Evolutionary conservation across 2,113 vertebrate species (phyloP).

Genomic region (Toxotes jaculatrix): DNA sequence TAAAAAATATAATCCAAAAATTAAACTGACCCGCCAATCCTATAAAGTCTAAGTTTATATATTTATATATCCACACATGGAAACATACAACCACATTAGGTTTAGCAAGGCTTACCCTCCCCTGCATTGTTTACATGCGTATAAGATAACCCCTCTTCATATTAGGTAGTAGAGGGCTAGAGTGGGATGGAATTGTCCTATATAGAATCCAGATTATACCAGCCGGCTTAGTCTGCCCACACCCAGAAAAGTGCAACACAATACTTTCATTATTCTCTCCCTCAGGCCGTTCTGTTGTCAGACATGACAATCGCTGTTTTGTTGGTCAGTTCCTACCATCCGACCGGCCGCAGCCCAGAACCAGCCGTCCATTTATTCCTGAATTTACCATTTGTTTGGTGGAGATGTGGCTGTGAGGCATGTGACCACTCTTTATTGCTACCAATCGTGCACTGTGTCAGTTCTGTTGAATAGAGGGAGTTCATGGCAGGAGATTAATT

Average conservation of each 20-base stretch:
- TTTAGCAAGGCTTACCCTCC: no score
- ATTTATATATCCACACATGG: not conserved
- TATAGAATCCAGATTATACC: constrained; percentile 80
- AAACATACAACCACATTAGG: not conserved
- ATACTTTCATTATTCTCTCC: constrained; percentile 78
- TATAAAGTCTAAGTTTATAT: not conserved
- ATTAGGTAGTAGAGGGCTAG: constrained; percentile 23
- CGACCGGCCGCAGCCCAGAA: constrained; percentile 58
- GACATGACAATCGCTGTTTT: constrained; percentile 79
- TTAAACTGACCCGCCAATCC: not conserved
- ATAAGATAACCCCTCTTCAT: constrained; percentile 19
- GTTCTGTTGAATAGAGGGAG: constrained; percentile 7
- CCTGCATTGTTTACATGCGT: constrained; percentile 8
- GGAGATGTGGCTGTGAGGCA: constrained; percentile 51
- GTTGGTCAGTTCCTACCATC: constrained; percentile 70
- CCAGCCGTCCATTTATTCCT: constrained; percentile 74
- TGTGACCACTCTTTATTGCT: constrained; percentile 58
- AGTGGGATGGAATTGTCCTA: constrained; percentile 69
- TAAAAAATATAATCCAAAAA: not conserved
- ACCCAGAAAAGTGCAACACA: constrained; percentile 76
- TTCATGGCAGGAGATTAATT: constrained; percentile 6
- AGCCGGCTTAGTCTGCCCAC: constrained; percentile 70
- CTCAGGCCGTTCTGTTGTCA: constrained; percentile 76
- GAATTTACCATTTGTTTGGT: constrained; percentile 77
- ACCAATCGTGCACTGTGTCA: constrained; percentile 33